Evolutionary conservation across 2,797 vertebrate genomes (phyloP).

Genomic region (Dryobates pubescens): DNA sequence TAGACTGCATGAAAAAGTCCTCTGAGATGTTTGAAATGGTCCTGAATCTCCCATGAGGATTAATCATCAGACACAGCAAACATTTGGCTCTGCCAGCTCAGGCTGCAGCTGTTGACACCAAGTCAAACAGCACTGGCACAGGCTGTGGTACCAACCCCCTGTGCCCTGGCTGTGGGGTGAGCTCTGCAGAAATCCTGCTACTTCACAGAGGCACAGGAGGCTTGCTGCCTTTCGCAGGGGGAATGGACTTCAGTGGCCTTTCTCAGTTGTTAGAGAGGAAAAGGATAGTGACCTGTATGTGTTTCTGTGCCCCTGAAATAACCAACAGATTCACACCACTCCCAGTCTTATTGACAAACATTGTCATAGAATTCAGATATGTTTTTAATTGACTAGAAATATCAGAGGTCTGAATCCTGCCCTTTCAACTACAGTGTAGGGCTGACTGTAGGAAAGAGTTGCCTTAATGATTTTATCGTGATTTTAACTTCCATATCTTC

Average conservation of each 20-base stretch:
- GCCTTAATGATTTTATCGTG: neutral
- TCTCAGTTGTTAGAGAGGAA: neutral
- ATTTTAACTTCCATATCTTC: neutral
- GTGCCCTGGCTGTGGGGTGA: fast-evolving
- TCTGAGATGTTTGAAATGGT: neutral
- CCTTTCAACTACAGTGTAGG: neutral
- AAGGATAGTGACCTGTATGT: neutral
- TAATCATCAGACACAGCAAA: neutral
- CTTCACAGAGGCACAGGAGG: neutral
- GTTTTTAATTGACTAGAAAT: neutral
- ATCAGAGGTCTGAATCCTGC: neutral
- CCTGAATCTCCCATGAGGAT: neutral
- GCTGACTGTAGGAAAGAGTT: neutral
- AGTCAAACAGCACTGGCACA: fast-evolving
- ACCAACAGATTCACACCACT: neutral
- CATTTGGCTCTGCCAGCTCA: neutral
- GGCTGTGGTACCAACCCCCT: too few relatives aligned
- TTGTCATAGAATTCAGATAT: neutral
- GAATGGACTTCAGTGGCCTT: neutral
- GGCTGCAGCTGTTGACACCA: neutral
- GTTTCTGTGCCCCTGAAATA: neutral
- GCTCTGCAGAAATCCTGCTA: neutral
- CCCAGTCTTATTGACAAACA: neutral
- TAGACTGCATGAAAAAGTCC: neutral
- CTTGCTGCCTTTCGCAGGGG: neutral